Conservation (phyloP, 1,140 invertebrate species). For the Acromyrmex echinatior region DNA sequence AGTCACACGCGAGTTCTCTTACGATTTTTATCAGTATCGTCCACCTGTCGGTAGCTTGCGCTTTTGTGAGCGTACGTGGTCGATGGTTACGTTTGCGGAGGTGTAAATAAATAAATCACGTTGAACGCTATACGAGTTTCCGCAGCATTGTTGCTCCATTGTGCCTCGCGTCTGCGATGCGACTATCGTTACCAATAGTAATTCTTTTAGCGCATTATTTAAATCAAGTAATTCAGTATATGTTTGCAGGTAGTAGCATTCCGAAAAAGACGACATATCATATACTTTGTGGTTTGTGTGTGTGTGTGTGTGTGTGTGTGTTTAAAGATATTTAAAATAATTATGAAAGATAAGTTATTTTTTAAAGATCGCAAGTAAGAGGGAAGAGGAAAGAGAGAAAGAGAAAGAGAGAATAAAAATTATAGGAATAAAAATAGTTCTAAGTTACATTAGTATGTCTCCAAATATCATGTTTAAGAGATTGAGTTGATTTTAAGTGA, state of each 20-base stretch:
- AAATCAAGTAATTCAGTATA: constrained; percentile 19
- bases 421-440: background rate
- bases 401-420: background rate
- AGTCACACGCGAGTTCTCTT: constrained; percentile 55
- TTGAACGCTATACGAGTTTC: constrained; percentile 59
- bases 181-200: constrained; percentile 54
- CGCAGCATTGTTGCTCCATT: constrained; percentile 50
- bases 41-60: constrained; percentile 49
- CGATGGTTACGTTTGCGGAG: constrained; percentile 27
- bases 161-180: constrained; percentile 38
- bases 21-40: constrained; percentile 63
- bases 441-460: background rate
- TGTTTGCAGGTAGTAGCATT: background rate
- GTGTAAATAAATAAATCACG: constrained; percentile 65
- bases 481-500: background rate
- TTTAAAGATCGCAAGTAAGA: background rate
- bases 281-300: background rate
- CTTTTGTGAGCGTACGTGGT: constrained; percentile 41
- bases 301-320: background rate
- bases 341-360: background rate
- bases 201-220: constrained; percentile 47
- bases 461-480: background rate
- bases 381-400: background rate
- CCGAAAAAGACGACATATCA: background rate
- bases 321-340: background rate